A percentile compares a stretch with the other conserved stretches of the same genome.
phyloP scores from a whole-genome alignment of 2,888 invertebrate genomes.

The Emmelina monodactyla region DNA sequence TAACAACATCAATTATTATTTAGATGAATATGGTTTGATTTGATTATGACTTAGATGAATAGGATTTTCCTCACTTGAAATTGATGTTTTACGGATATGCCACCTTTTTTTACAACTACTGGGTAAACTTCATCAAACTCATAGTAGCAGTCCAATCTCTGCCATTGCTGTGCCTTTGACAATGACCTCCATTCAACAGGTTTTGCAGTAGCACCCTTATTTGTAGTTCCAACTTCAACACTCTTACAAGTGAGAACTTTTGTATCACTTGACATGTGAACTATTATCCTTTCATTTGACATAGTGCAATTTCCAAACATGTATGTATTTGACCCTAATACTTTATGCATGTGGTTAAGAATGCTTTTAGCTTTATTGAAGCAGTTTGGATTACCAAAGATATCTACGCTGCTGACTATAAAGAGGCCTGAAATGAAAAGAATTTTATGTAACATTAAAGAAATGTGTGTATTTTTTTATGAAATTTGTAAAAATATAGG shows the following conservation, averaged over 20 bases:
- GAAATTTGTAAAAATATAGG: background rate
- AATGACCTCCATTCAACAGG: slow-evolving; percentile 82
- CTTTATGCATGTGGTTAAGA: slow-evolving; percentile 64
- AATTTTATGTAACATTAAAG: background rate
- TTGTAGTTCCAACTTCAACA: slow-evolving; percentile 58
- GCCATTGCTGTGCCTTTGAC: slow-evolving; percentile 76
- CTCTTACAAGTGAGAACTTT: slow-evolving; percentile 70
- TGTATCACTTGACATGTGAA: slow-evolving; percentile 65
- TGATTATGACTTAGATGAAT: no score
- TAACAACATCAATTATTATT: no score
- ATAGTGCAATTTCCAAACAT: slow-evolving; percentile 67
- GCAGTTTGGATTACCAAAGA: slow-evolving; percentile 65
- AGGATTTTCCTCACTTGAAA: slow-evolving; percentile 73
- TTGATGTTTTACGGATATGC: slow-evolving; percentile 72
- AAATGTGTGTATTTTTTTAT: background rate
- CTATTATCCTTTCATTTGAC: slow-evolving; percentile 69
- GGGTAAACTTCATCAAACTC: slow-evolving; percentile 80
- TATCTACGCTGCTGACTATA: slow-evolving; percentile 72
- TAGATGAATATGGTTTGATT: no score
- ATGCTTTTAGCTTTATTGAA: slow-evolving; percentile 67
- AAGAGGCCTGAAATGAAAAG: slow-evolving; percentile 69
- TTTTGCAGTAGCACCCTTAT: slow-evolving; percentile 57
- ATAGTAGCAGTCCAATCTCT: slow-evolving; percentile 76
- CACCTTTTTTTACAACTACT: slow-evolving; percentile 68
- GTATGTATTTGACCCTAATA: slow-evolving; percentile 59